Evolutionary conservation across 2,797 vertebrate genomes (phyloP), one percentile per base, ranked within the genome.

Genomic region (Neolamprologus multifasciatus): DNA sequence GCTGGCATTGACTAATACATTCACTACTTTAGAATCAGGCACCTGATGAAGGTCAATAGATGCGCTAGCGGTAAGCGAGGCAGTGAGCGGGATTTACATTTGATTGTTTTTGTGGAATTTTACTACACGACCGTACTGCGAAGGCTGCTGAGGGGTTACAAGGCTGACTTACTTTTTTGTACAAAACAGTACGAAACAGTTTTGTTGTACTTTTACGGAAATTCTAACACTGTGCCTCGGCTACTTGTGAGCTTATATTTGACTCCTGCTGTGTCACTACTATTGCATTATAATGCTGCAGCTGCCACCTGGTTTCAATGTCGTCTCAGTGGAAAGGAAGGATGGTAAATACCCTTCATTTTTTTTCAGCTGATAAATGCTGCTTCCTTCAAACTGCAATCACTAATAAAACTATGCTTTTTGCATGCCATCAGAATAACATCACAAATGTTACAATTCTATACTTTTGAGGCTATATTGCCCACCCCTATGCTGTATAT

Each of bases 341-440:
- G 14, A 45, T 71, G 67, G 64, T 11, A 74, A 74, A 74, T 11
- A 45, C 40, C 4, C 40, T 45, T 43, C 14, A 3, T 23, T 43
- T 71, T 71, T n/a, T 38, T 38, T 8, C 31, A 13, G 19, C 62
- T 67, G 33, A 14, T 67, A 67, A 38, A 38, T 38, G 62, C 62
- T 21, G 62, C 62, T 2, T 67, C 33, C 33, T 40, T 21, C 36
- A 67, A 40, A 21, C 36, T 40, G 3, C 12, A 40, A 67, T 67
- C 5, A 0, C 5, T 40, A 0, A 67, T 40, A 40, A 40, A 67
- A 14, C n/a, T 40, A 0, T 14, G 12, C 36, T 40, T 40, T 67
- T 38, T 67, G 33, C 19, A 6, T 40, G n/a, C n/a, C n/a, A 67
- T 67, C 36, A 40, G 62, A 67, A 6, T 40, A 67, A 38, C 62